A percentile compares a stretch with the other conserved stretches of the same genome.
Conservation (phyloP, 2,113 vertebrate species). For the Pseudorasbora parva region DNA sequence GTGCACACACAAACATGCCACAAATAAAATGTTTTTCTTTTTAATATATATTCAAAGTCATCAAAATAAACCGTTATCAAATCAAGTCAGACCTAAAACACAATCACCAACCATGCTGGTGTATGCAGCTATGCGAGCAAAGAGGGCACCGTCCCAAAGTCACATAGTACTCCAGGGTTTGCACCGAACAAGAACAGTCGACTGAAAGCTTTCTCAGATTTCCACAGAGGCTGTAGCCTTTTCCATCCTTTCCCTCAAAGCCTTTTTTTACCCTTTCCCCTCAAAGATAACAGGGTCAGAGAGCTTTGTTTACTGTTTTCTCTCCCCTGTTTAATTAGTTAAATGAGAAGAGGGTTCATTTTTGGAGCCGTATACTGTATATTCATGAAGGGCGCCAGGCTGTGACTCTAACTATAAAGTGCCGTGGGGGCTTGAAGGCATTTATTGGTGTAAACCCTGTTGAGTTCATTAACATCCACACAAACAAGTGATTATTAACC, state of each 20-base stretch:
- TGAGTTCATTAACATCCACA: conserved; percentile 50
- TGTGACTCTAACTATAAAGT: conserved; percentile 43
- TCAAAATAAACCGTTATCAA: conserved; percentile 22
- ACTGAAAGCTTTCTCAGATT: conserved; percentile 42
- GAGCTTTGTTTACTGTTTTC: conserved; percentile 56
- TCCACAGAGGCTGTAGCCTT: conserved; percentile 55
- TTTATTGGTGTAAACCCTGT: conserved; percentile 54
- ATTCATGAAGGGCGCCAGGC: conserved; percentile 51
- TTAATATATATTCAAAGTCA: not conserved
- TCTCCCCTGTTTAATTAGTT: conserved; percentile 67
- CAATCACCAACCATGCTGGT: conserved; percentile 3
- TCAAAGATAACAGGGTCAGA: conserved; percentile 33
- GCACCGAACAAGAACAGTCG: conserved; percentile 55
- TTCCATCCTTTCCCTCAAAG: conserved; percentile 58
- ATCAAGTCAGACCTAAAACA: conserved; percentile 26
- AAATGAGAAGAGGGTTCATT: conserved; percentile 43
- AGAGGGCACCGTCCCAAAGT: conserved; percentile 67
- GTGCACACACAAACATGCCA: not conserved
- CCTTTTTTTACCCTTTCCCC: conserved; percentile 42
- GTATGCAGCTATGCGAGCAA: conserved; percentile 33
- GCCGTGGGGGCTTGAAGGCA: conserved; percentile 28
- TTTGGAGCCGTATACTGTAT: conserved; percentile 46
- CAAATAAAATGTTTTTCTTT: not conserved
- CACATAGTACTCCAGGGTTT: conserved; percentile 56
- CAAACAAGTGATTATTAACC: conserved; percentile 56